Conservation (phyloP, 2,888 invertebrate genomes). For the Habroteleia sp. region DNA sequence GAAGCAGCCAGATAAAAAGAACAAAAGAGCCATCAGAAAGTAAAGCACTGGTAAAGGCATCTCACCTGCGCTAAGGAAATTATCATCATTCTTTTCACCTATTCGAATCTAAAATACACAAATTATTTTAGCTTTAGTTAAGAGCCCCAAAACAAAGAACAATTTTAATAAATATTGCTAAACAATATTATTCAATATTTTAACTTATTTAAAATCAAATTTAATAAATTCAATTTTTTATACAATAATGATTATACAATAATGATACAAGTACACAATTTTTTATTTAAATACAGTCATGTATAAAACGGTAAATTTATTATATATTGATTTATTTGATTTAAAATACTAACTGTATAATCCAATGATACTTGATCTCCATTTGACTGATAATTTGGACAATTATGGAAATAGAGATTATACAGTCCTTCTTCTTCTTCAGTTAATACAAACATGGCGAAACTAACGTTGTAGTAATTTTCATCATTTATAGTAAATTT, state of each 20-base stretch:
- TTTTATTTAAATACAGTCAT: too few relatives aligned
- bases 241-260: too few relatives aligned
- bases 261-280: too few relatives aligned
- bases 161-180: too few relatives aligned
- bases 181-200: too few relatives aligned
- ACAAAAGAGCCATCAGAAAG: conserved; percentile 94
- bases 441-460: conserved; percentile 88
- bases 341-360: conserved; percentile 84
- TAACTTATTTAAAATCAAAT: too few relatives aligned
- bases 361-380: conserved; percentile 83
- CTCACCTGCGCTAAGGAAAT: conserved; percentile 96
- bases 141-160: too few relatives aligned
- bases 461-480: conserved; percentile 86
- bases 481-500: conserved; percentile 82
- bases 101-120: conserved; percentile 87
- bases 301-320: too few relatives aligned
- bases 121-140: conserved; percentile 9
- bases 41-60: conserved; percentile 97
- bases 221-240: too few relatives aligned
- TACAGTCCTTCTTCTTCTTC: conserved; percentile 94
- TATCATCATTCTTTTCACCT: conserved; percentile 91
- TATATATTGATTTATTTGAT: background rate
- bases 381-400: conserved; percentile 88
- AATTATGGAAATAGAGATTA: conserved; percentile 97
- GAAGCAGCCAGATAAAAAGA: conserved; percentile 93